Percentiles rank a stretch among this genome's conserved stretches.
Evolutionary conservation across 1,140 invertebrate species (phyloP).

Genomic region (Saccostrea glomerata): DNA sequence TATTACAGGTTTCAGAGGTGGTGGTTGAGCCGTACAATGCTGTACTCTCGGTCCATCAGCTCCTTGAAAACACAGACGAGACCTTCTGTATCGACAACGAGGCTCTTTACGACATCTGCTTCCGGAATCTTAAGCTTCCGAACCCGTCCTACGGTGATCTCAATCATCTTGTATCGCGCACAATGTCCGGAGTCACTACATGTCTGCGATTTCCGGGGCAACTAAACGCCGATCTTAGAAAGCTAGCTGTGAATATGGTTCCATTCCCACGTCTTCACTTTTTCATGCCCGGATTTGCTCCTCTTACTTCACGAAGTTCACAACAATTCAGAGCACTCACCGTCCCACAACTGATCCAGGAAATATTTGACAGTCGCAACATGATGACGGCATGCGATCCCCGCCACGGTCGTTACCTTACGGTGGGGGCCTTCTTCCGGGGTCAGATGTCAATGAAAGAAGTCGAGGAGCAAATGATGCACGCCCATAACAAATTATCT

Average conservation of each 20-base stretch:
- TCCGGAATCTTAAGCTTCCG: slow-evolving; percentile 88
- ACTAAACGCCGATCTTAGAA: slow-evolving; percentile 90
- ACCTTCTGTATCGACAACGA: slow-evolving; percentile 90
- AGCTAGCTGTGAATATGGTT: slow-evolving; percentile 90
- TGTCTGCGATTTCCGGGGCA: slow-evolving; percentile 87
- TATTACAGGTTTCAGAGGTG: slow-evolving; percentile 79
- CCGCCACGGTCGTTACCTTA: slow-evolving; percentile 83
- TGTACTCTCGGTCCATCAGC: slow-evolving; percentile 85
- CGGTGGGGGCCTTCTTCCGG: slow-evolving; percentile 94
- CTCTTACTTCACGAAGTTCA: slow-evolving; percentile 82
- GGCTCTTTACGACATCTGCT: slow-evolving; percentile 85
- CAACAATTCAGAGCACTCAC: slow-evolving; percentile 81
- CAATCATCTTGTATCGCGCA: slow-evolving; percentile 82
- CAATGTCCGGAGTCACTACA: slow-evolving; percentile 88
- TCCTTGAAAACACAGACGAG: slow-evolving; percentile 88
- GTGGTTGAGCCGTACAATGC: slow-evolving; percentile 83
- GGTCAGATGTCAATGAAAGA: slow-evolving; percentile 84
- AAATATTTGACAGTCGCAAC: slow-evolving; percentile 88
- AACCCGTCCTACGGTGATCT: slow-evolving; percentile 82
- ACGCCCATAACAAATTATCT: slow-evolving; percentile 93
- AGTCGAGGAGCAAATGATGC: slow-evolving; percentile 85
- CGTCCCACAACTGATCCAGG: slow-evolving; percentile 85
- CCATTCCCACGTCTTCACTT: slow-evolving; percentile 87
- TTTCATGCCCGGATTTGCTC: slow-evolving; percentile 90
- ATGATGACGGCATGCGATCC: slow-evolving; percentile 89